Percentiles rank a stretch among this genome's conserved stretches.
Evolutionary conservation across 2,113 vertebrate genomes (phyloP).

Genomic region (Calidris pygmaea): DNA sequence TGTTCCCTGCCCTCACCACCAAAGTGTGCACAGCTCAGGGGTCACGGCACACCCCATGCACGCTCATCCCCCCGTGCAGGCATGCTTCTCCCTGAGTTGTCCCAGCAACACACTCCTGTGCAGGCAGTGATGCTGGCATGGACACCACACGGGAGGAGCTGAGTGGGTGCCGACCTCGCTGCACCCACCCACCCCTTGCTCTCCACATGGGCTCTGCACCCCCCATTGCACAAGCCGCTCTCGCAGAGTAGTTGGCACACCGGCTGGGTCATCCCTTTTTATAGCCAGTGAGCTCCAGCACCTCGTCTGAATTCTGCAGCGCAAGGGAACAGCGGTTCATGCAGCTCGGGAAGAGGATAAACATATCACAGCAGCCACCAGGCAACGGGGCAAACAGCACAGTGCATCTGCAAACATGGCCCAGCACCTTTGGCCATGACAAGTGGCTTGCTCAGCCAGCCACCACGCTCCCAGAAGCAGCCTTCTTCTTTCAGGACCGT

Average conservation of each 20-base stretch:
- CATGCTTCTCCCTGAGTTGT: no score
- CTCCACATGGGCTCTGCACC: not conserved
- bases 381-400: not conserved
- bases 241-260: not conserved
- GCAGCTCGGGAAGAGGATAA: not conserved
- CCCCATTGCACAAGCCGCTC: not conserved
- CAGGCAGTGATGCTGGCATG: rapidly evolving
- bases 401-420: not conserved
- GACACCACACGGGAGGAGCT: not conserved
- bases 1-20: not conserved
- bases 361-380: not conserved
- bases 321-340: not conserved
- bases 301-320: not conserved
- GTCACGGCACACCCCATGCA: rapidly evolving
- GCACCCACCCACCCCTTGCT: not conserved
- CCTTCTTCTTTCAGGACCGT: not conserved
- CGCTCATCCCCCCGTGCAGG: rapidly evolving
- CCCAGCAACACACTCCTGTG: not conserved
- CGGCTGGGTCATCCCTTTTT: not conserved
- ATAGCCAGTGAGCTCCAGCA: not conserved
- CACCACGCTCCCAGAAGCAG: not conserved
- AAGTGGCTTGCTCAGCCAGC: not conserved
- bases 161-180: not conserved
- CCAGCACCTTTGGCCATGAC: not conserved
- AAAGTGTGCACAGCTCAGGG: not conserved